A percentile compares a stretch with the other conserved stretches of the same genome.
These are phyloP conservation scores for Drosophila nigricruria DNA, from an alignment of 2,888 invertebrate genomes.

Conservation along the genomic window DNA sequence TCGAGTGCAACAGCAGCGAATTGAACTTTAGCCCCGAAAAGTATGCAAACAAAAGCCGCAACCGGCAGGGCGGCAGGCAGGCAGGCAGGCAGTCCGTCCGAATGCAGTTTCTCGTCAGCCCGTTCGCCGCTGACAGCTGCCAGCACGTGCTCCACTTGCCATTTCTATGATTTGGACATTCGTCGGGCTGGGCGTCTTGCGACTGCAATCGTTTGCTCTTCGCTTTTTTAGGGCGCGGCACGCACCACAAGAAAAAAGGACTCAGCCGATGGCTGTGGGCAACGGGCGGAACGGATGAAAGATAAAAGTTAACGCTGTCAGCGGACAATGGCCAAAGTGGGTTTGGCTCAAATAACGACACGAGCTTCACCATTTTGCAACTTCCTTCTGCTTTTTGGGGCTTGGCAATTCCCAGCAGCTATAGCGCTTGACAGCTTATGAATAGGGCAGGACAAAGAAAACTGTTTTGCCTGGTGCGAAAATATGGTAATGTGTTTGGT, in stretches of 20 bases:
- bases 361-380: background rate
- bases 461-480: background rate
- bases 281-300: constrained; percentile 18
- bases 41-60: constrained; percentile 31
- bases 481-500: constrained; percentile 5
- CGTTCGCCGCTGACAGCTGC: constrained; percentile 19
- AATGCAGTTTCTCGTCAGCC: constrained; percentile 22
- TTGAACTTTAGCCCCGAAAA: constrained; percentile 41
- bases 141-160: constrained; percentile 30
- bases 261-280: background rate
- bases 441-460: background rate
- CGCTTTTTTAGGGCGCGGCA: constrained; percentile 45
- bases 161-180: constrained; percentile 7
- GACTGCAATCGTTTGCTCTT: constrained; percentile 1
- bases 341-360: constrained; percentile 13
- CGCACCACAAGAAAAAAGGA: constrained; percentile 39
- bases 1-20: constrained; percentile 27
- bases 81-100: background rate
- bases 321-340: constrained; percentile 31
- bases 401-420: constrained; percentile 13
- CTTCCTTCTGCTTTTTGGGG: background rate
- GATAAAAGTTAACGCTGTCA: constrained; percentile 24
- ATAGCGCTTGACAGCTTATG: constrained; percentile 17
- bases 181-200: background rate
- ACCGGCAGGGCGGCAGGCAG: too few relatives aligned